Evolutionary conservation across 1,140 invertebrate species (phyloP).

Genomic region (Leptopilina clavipes): DNA sequence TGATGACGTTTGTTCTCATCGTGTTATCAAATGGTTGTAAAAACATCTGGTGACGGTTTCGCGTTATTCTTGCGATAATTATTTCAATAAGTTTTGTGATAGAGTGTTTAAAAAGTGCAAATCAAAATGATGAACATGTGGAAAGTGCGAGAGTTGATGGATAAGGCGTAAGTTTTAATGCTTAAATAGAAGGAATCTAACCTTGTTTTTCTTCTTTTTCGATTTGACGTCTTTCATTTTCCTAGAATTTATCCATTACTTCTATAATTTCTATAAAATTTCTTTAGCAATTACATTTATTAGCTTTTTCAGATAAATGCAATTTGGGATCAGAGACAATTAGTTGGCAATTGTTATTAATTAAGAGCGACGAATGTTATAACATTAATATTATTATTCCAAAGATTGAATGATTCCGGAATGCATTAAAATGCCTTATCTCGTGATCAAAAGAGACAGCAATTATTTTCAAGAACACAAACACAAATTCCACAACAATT

Average conservation of each 20-base stretch:
- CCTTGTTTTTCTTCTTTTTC: constrained; percentile 56
- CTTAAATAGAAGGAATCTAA: constrained; percentile 49
- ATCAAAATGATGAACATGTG: constrained; percentile 85
- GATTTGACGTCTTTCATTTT: constrained; percentile 45
- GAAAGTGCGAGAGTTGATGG: constrained; percentile 94
- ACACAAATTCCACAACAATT: neutral
- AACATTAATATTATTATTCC: neutral
- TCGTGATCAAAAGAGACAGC: constrained; percentile 13
- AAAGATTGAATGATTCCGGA: neutral
- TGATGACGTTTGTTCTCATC: constrained; percentile 66
- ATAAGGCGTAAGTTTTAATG: constrained; percentile 92
- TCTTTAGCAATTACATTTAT: neutral
- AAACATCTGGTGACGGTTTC: constrained; percentile 61
- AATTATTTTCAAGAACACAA: neutral
- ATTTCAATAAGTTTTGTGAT: constrained; percentile 37
- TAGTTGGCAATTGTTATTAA: neutral
- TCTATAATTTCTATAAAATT: neutral
- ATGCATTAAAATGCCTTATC: constrained; percentile 27
- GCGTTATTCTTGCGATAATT: constrained; percentile 45
- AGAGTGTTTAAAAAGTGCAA: constrained; percentile 37
- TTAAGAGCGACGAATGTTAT: neutral
- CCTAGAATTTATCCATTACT: constrained; percentile 43
- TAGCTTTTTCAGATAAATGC: neutral
- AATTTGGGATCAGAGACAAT: neutral
- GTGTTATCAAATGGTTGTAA: constrained; percentile 62